Evolutionary conservation across 2,113 vertebrate species (phyloP), one percentile per base, ranked within the genome.

Genomic region (Rhegmatorhina hoffmannsi): DNA sequence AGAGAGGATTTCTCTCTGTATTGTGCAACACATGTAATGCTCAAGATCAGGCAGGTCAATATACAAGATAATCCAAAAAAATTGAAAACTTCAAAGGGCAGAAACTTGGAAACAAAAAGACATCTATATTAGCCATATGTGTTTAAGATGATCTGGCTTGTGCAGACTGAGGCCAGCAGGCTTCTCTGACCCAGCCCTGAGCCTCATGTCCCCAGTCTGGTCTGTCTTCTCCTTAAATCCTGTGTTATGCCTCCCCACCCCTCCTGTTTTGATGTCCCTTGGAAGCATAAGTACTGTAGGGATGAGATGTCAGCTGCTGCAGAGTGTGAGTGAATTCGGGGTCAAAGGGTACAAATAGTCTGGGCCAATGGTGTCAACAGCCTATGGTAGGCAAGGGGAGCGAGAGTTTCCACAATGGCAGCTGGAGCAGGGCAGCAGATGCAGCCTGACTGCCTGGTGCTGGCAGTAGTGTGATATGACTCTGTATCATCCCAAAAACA

Each of bases 321-420:
- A 24, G 10, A 17, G 5, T 0, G 0, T 10, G 59, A 33, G 26
- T 8, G 11, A 59, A 34, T 77, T 25, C 53, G 44, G 7, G 17
- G 15, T 18, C 26, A 36, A 40, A 47, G 25, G 10, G 2, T 72
- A 17, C n/a, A 67, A 29, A n/a, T 3, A 9, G 7, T 16, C 14
- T 0, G 0, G 16, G 10, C 21, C 7, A 3, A 10, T 11, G 14
- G 17, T 55, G 11, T 25, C 13, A 24, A 9, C 29, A 73, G 33
- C 40, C 11, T 3, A 2, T 4, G 8, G 29, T 9, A 43, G 40
- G n/a, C 4, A 2, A 3, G 0, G 21, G 1, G 2, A 43, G 7
- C 14, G 19, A 52, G 36, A 6, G 14, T 72, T 11, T 13, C 20
- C 3, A 2, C 2, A 5, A 4, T 0, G 1, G 13, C 36, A 52